Base-by-base conservation (phyloP, 1,140 invertebrate species). In the Eubasilissa regina region DNA sequence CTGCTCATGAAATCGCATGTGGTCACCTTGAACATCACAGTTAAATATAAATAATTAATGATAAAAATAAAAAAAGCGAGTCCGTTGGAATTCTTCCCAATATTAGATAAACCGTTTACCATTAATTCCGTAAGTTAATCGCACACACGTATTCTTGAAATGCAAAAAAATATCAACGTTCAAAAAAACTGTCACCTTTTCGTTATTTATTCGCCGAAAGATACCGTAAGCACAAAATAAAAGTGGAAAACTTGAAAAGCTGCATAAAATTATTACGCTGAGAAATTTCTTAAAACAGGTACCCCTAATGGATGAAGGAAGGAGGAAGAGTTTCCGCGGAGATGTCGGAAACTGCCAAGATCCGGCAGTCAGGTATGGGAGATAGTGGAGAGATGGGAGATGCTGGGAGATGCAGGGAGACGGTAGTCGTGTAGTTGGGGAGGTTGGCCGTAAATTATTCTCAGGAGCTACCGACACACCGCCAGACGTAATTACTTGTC, bases 221-320 rank as follows among this genome's bases (percentile, higher is more conserved):
- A 68, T 47, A 68, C 35, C 64, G 15, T 44, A 44, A 47, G 19
- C 64, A 21, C 15, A 44, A 68, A 48, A 47, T 47, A 68, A 68
- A 47, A 44, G n/a, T 17, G 44, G 47, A 68, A 68, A 68, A 68
- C 64, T 45, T 68, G 15, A 68, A 68, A 64, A 70, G 44, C 43
- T 70, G 66, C 66, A 70, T 70, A 47, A 70, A 51, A 73, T 73
- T 73, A 55, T 73, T n/a, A 73, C 68, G 10, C 21, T 73, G 68
- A 48, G 53, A 55, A 43, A 21, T 73, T 51, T 55, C 51, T 73
- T 35, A 73, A 73, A 51, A 51, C 17, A 19, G 43, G 15, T 19
- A 35, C 15, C 17, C n/a, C 43, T 70, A 70, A 70, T 70, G 68
- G 68, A 55, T 73, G 48, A 55, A 51, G 68, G 48, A 73, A 73